Conservation (phyloP, 2,113 vertebrate genomes). For the Peromyscus californicus region DNA sequence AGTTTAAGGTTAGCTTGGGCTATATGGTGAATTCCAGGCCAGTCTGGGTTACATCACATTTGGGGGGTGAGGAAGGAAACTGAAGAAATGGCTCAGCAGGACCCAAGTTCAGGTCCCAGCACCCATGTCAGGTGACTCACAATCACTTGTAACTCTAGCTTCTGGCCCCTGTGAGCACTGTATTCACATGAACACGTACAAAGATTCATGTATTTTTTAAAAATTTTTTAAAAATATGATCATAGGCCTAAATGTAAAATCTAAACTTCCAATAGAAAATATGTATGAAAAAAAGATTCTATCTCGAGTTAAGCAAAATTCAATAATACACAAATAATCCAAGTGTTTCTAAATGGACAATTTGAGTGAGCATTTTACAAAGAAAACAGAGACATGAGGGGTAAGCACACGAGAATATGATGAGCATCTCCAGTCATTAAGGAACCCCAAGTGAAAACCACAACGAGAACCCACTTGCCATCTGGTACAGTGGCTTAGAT, state of each 20-base stretch:
- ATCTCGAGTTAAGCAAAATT: background rate
- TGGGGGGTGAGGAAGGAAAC: background rate
- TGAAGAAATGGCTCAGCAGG: background rate
- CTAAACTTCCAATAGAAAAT: slow-evolving; percentile 2
- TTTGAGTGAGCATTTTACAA: background rate
- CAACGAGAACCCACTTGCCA: background rate
- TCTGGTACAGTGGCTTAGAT: background rate
- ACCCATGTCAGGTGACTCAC: too few relatives aligned
- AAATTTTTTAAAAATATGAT: too few relatives aligned
- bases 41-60: background rate
- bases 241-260: background rate
- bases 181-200: background rate
- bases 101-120: background rate
- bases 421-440: background rate
- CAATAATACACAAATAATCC: background rate
- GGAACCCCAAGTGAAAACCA: background rate
- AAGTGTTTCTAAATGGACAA: background rate
- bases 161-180: background rate
- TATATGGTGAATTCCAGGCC: too few relatives aligned
- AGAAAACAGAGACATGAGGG: background rate
- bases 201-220: background rate
- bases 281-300: background rate
- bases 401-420: background rate
- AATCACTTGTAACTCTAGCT: background rate
- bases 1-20: background rate